These are phyloP conservation scores for Zosterops borbonicus DNA, from an alignment of 2,113 vertebrate species.

Conservation along the genomic window DNA sequence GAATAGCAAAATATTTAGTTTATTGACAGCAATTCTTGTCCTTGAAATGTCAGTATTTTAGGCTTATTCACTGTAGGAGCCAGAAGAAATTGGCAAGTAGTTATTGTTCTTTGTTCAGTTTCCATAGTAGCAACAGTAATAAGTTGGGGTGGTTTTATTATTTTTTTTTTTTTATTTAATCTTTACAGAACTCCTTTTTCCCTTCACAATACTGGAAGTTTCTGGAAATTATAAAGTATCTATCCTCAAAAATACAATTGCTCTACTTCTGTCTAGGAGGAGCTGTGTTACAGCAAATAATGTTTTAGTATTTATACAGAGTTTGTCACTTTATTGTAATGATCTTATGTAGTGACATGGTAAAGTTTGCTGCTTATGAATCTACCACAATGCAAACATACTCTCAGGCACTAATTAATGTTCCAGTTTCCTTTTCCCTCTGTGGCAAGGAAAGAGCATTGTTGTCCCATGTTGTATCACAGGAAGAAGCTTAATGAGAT, in stretches of 20 bases:
- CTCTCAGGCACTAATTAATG: not conserved
- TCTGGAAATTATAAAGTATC: not conserved
- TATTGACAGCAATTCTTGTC: slow-evolving; percentile 1
- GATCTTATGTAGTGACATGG: not conserved
- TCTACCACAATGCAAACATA: not conserved
- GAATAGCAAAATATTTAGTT: slow-evolving; percentile 28
- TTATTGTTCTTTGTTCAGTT: slow-evolving; percentile 36
- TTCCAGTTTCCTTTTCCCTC: not conserved
- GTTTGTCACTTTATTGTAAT: not conserved
- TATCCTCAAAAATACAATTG: not conserved
- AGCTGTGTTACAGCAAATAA: not conserved
- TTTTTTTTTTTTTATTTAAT: not conserved
- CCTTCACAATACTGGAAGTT: not conserved
- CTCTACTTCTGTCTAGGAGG: not conserved
- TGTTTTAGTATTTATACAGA: not conserved
- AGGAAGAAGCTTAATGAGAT: not conserved
- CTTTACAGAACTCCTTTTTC: not conserved
- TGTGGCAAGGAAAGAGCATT: not conserved
- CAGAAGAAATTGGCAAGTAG: slow-evolving; percentile 4
- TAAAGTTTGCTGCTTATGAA: not conserved
- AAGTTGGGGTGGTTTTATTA: not conserved
- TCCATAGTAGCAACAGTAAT: slow-evolving; percentile 35
- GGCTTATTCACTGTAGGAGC: not conserved
- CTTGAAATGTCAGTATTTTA: slow-evolving; percentile 36
- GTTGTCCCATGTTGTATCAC: not conserved